phyloP scores from a whole-genome alignment of 2,797 vertebrate species.

The Cyclopterus lumpus region DNA sequence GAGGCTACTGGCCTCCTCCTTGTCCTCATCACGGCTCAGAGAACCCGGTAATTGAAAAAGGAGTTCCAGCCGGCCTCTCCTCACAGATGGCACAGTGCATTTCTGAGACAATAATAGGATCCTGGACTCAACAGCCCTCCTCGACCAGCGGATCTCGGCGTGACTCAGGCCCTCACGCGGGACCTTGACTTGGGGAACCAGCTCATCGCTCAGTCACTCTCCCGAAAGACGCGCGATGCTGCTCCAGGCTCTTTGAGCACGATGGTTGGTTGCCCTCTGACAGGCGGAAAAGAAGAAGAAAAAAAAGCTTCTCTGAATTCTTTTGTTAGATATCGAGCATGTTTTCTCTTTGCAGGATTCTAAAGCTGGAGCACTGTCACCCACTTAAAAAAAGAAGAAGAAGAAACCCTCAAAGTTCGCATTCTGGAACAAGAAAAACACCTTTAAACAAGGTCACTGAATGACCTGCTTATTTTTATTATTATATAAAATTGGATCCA shows the following conservation, averaged over 20 bases:
- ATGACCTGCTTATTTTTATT: not conserved
- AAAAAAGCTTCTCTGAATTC: conserved; percentile 21
- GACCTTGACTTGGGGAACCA: conserved; percentile 60
- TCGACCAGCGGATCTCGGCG: not conserved
- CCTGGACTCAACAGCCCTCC: conserved; percentile 19
- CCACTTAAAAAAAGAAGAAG: not conserved
- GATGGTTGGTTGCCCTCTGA: conserved; percentile 45
- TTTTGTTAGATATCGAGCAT: conserved; percentile 26
- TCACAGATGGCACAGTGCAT: conserved; percentile 31
- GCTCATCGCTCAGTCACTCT: conserved; percentile 71
- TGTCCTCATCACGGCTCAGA: conserved; percentile 45
- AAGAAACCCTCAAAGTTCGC: not conserved
- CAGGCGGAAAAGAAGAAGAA: conserved; percentile 27
- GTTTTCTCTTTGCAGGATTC: conserved; percentile 18
- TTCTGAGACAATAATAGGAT: conserved; percentile 56
- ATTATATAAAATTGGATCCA: not conserved
- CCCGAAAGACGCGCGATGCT: conserved; percentile 59
- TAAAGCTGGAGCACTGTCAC: conserved; percentile 13
- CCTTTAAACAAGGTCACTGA: not conserved
- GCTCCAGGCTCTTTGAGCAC: conserved; percentile 31
- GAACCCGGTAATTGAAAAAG: conserved; percentile 64
- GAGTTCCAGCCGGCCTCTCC: conserved; percentile 27
- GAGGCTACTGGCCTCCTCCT: not conserved
- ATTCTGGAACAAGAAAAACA: not conserved
- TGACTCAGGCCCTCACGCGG: conserved; percentile 67